Evolutionary conservation across 2,888 invertebrate genomes (phyloP).

Genomic region (Epistrophella euchroma): DNA sequence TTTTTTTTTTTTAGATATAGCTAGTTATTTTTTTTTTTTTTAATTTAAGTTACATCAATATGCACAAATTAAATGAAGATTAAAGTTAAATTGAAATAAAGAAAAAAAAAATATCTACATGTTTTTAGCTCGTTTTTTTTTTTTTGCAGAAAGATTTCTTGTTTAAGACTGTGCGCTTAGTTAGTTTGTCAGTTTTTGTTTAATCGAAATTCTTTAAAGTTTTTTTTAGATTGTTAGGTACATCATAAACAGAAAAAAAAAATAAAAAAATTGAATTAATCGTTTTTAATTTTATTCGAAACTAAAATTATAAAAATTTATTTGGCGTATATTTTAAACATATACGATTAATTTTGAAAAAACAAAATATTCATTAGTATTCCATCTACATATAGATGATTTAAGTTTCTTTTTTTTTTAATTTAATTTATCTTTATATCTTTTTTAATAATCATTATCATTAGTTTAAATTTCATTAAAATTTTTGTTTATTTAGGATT

Average conservation of each 20-base stretch:
- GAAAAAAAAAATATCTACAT: not conserved
- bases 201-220: slow-evolving; percentile 18
- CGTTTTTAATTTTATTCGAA: slow-evolving; percentile 33
- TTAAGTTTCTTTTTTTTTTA: slow-evolving; percentile 66
- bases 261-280: slow-evolving; percentile 2
- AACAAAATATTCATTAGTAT: slow-evolving; percentile 76
- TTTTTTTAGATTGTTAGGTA: slow-evolving; percentile 11
- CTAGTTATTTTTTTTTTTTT: slow-evolving; percentile 1
- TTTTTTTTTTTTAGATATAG: not conserved
- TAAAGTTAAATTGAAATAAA: slow-evolving; percentile 14
- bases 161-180: slow-evolving; percentile 66
- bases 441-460: slow-evolving; percentile 32
- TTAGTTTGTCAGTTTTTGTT: slow-evolving; percentile 56
- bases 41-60: slow-evolving; percentile 3
- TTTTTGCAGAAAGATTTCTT: slow-evolving; percentile 20
- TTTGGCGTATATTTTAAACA: slow-evolving; percentile 79
- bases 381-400: slow-evolving; percentile 80
- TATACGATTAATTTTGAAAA: slow-evolving; percentile 78
- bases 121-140: slow-evolving; percentile 6
- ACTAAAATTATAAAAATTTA: slow-evolving; percentile 42
- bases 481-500: slow-evolving; percentile 37
- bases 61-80: slow-evolving; percentile 7
- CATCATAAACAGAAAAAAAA: slow-evolving; percentile 8
- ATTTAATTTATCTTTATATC: slow-evolving; percentile 32
- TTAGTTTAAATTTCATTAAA: slow-evolving; percentile 34